phyloP scores from a whole-genome alignment of 2,797 vertebrate genomes.

The Molossus alvarezi region DNA sequence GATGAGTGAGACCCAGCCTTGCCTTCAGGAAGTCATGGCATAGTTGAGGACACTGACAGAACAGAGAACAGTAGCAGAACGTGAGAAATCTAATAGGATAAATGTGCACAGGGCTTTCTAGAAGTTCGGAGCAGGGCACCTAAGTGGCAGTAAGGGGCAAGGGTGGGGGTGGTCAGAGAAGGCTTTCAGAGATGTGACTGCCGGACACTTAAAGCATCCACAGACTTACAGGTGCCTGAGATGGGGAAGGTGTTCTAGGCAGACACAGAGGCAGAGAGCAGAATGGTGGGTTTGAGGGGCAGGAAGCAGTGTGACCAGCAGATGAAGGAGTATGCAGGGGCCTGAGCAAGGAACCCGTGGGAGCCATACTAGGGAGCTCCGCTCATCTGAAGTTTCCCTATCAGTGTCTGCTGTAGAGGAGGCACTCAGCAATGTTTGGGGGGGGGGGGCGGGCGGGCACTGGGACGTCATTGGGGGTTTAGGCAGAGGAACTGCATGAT shows the following conservation, averaged over 20 bases:
- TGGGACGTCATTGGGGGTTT: neutral
- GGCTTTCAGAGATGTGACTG: neutral
- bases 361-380: neutral
- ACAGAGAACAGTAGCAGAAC: neutral
- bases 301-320: neutral
- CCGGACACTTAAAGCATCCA: neutral
- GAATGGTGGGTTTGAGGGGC: neutral
- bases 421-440: neutral
- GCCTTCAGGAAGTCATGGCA: neutral
- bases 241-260: neutral
- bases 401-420: neutral
- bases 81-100: fast-evolving
- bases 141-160: fast-evolving
- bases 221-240: neutral
- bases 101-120: neutral
- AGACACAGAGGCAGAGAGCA: neutral
- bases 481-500: neutral
- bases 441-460: no score
- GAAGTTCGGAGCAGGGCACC: neutral
- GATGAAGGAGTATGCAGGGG: neutral
- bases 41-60: neutral
- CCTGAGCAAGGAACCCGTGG: fast-evolving
- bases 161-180: neutral
- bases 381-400: neutral
- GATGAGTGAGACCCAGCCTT: neutral